Evolutionary conservation across 2,113 vertebrate species (phyloP), one percentile per base, ranked within the genome.

Genomic region (Cyanocitta stelleri): DNA sequence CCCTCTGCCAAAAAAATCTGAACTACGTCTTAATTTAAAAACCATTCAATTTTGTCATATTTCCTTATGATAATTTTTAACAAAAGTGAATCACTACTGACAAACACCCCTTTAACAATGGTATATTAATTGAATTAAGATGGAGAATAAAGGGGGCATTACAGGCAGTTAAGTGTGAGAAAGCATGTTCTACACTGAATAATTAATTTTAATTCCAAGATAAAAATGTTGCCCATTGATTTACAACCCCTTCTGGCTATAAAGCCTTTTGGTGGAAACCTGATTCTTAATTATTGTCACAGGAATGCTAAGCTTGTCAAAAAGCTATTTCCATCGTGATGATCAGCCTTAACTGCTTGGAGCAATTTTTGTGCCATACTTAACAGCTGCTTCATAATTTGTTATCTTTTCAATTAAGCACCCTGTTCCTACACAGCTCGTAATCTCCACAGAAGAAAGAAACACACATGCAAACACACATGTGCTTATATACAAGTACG

Each of bases 191-290:
- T 13, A 97, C 97, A 96, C 96, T 98, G 97, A 98, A 98, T 98
- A 98, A 98, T 98, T 98, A 97, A 98, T 98, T 98, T 97, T 95
- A 86, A 43, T 96, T 97, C 96, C 84, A 91, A 44, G 93, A 98
- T 98, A 97, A 98, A 98, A 98, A 96, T 83, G 89, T 97, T 98
- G 97, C 96, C 97, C 97, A 98, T 98, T 97, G 98, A 98, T 98
- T 98, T 98, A 98, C 96, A 97, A 96, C 85, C 95, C 94, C 98
- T 98, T 98, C 97, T 97, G 97, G 97, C 96, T 96, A 96, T 91
- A 93, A 94, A 96, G 95, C 97, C 95, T 96, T 96, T 96, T 91
- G 93, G 96, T 91, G 89, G 98, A 98, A 98, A 98, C 95, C 96
- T 97, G 98, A 98, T 92, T 98, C 98, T 98, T 98, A 98, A 98